Conservation (phyloP, 2,113 vertebrate genomes). For the Mirounga angustirostris region DNA sequence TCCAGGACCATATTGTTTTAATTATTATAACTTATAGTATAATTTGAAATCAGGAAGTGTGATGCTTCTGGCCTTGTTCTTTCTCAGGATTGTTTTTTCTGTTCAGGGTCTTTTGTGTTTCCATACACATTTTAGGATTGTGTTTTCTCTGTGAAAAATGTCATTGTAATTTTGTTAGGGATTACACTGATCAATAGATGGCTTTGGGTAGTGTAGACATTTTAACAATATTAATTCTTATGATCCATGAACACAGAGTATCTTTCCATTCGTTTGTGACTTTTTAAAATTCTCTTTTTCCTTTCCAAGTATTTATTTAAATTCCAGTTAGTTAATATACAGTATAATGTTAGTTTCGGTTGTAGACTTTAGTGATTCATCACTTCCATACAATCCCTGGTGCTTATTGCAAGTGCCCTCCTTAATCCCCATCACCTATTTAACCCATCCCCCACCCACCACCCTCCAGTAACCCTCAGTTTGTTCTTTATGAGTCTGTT, state of each 20-base stretch:
- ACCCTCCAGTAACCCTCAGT: background rate
- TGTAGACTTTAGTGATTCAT: background rate
- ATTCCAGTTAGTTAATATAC: background rate
- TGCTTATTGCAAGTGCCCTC: background rate
- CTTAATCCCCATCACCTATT: background rate
- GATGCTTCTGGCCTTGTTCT: background rate
- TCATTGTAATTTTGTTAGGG: background rate
- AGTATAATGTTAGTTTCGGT: background rate
- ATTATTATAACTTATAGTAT: background rate
- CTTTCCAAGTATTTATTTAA: background rate
- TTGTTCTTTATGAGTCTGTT: background rate
- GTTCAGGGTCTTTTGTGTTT: background rate
- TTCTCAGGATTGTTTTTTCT: background rate
- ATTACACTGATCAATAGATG: background rate
- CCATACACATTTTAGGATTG: background rate
- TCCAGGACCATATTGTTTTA: background rate
- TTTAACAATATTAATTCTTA: background rate
- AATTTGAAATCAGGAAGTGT: background rate
- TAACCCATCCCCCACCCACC: background rate
- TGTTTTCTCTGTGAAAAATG: background rate
- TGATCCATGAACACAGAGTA: background rate
- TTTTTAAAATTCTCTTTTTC: background rate
- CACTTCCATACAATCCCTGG: background rate
- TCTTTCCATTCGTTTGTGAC: background rate
- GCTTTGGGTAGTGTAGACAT: background rate